phyloP scores from a whole-genome alignment of 2,888 invertebrate genomes.

The Nebria brevicollis region DNA sequence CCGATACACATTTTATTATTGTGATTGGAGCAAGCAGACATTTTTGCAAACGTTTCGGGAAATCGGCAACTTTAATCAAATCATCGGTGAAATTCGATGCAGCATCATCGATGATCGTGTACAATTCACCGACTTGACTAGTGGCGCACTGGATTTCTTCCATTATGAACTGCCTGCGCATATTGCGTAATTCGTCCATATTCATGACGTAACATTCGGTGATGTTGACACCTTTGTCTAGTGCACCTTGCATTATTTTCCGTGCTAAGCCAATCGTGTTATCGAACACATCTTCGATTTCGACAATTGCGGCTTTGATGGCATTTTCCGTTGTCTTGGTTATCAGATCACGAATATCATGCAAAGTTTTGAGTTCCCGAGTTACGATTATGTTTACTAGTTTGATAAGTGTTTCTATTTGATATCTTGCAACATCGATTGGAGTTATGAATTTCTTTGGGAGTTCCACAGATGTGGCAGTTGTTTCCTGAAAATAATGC shows the following conservation, averaged over 20 bases:
- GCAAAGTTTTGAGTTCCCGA: not conserved
- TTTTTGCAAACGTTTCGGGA: conserved; percentile 19
- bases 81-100: conserved; percentile 22
- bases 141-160: conserved; percentile 28
- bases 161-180: conserved; percentile 1
- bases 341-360: not conserved
- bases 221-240: conserved; percentile 27
- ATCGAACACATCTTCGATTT: conserved; percentile 24
- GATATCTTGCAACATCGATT: not conserved
- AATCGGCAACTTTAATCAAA: not conserved
- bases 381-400: conserved; percentile 16
- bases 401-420: conserved; percentile 23
- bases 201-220: conserved; percentile 26
- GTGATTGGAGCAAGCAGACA: conserved; percentile 8
- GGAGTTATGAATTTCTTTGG: not conserved
- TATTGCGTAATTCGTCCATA: conserved; percentile 18
- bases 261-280: not conserved
- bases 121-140: conserved; percentile 9
- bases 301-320: conserved; percentile 16
- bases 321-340: conserved; percentile 1
- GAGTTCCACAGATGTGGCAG: not conserved
- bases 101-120: conserved; percentile 19
- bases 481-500: not conserved
- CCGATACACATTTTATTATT: not conserved
- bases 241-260: conserved; percentile 17